Evolutionary conservation across 2,888 invertebrate genomes (phyloP).

Genomic region (Chloromyia formosa): DNA sequence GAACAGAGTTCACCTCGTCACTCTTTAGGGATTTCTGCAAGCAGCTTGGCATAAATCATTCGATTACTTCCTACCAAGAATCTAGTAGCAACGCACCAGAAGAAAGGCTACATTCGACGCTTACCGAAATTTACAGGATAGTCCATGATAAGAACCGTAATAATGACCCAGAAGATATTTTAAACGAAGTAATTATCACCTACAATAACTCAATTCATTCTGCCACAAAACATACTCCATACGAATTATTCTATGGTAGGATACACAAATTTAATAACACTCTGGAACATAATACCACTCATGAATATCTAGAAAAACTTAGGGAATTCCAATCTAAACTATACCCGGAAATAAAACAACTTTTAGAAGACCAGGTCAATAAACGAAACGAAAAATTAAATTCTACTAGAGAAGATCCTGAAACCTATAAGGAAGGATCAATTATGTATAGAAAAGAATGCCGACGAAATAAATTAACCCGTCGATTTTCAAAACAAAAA

Average conservation of each 20-base stretch:
- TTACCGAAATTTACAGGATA: slow-evolving; percentile 49
- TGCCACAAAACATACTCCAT: slow-evolving; percentile 15
- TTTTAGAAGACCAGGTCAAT: slow-evolving; percentile 12
- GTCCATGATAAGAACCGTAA: slow-evolving; percentile 43
- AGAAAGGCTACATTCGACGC: slow-evolving; percentile 48
- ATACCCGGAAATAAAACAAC: slow-evolving; percentile 15
- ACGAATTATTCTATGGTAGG: slow-evolving; percentile 28
- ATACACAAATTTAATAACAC: slow-evolving; percentile 25
- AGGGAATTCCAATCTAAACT: slow-evolving; percentile 11
- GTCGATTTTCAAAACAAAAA: slow-evolving; percentile 14
- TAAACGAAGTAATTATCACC: slow-evolving; percentile 42
- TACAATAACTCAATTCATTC: slow-evolving; percentile 19
- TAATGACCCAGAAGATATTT: slow-evolving; percentile 45
- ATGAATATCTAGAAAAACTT: slow-evolving; percentile 34
- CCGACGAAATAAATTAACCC: slow-evolving; percentile 18
- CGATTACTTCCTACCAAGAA: slow-evolving; percentile 47
- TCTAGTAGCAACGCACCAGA: slow-evolving; percentile 48
- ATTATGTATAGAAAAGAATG: slow-evolving; percentile 21
- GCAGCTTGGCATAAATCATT: slow-evolving; percentile 41
- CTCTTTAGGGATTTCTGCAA: slow-evolving; percentile 49
- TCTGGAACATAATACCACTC: background rate
- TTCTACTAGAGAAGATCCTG: slow-evolving; percentile 4
- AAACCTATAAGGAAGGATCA: slow-evolving; percentile 7
- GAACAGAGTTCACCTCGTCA: slow-evolving; percentile 47
- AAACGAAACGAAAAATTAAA: background rate